Conservation (phyloP, 2,888 invertebrate species). For the Xestia c-nigrum region DNA sequence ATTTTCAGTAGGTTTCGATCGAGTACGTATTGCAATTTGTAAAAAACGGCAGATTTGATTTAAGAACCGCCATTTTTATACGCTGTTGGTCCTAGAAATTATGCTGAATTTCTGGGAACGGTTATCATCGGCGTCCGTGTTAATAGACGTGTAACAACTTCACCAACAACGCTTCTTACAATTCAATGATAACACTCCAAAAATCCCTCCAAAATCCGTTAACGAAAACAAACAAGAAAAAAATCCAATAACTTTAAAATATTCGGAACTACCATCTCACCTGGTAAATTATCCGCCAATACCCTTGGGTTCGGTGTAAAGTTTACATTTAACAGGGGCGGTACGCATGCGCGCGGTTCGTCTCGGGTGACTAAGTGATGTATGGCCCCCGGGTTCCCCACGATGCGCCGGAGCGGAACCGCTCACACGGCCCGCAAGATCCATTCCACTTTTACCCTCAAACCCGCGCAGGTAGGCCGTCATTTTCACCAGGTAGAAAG, state of each 20-base stretch:
- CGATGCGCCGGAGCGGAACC: conserved; percentile 72
- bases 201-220: not conserved
- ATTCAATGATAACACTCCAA: not conserved
- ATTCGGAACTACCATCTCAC: conserved; percentile 63
- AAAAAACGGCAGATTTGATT: not conserved
- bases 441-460: conserved; percentile 61
- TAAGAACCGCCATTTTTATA: not conserved
- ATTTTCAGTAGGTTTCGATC: not conserved
- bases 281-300: conserved; percentile 75
- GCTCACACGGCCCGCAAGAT: conserved; percentile 66
- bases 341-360: conserved; percentile 68
- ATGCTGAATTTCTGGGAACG: not conserved
- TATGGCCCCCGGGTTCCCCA: conserved; percentile 68
- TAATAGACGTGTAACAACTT: not conserved
- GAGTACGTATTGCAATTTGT: not conserved
- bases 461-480: conserved; percentile 40
- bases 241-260: conserved; percentile 60
- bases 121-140: not conserved
- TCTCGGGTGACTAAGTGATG: conserved; percentile 73
- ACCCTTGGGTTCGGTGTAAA: conserved; percentile 72
- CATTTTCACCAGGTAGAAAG: conserved; percentile 54
- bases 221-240: conserved; percentile 42
- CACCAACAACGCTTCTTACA: not conserved
- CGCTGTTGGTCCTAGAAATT: not conserved
- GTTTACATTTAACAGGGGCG: conserved; percentile 65